Base-by-base conservation (phyloP, 2,888 invertebrate genomes). In the Mechanitis messenoides region DNA sequence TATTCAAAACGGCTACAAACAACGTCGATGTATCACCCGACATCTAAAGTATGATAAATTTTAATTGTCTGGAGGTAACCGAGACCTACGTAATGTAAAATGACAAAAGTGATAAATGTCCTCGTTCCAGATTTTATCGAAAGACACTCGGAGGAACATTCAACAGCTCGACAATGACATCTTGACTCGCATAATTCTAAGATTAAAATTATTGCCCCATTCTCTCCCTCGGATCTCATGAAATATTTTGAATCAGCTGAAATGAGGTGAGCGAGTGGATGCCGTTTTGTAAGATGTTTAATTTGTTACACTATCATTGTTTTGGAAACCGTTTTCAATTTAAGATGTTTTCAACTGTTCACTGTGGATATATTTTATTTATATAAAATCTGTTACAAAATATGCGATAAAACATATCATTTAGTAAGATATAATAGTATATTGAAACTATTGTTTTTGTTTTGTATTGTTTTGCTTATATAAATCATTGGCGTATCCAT, bases 121-220 rank as follows among this genome's bases (percentile, higher is more conserved):
- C 38, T 59, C 62, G 60, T 62, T 63, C 58, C 53, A 63, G 68
- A 68, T 69, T 61, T 60, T 63, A 66, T 66, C 66, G 67, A 57
- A 67, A 58, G 65, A 61, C 60, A 64, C 65, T 63, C 64, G 38
- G 58, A 66, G 63, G 62, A 55, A 60, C 56, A 54, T 61, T 66
- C 62, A 62, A 61, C 55, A 57, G 56, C 60, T 58, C 65, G 60
- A 65, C 64, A 63, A 61, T 63, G 68, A 68, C 66, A 64, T 69
- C 66, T 67, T 63, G 67, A 59, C 54, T 63, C 68, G 69, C 59
- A 69, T 69, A 69, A 69, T 71, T 68, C 66, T 55, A 58, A 63
- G 64, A 71, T 71, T 69, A 70, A 69, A 71, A 70, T 71, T 67
- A 71, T 71, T 65, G 69, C 69, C 68, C 67, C 62, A 67, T 68